phyloP scores from a whole-genome alignment of 2,888 invertebrate species.

The Hemicrepidius hirtus region DNA sequence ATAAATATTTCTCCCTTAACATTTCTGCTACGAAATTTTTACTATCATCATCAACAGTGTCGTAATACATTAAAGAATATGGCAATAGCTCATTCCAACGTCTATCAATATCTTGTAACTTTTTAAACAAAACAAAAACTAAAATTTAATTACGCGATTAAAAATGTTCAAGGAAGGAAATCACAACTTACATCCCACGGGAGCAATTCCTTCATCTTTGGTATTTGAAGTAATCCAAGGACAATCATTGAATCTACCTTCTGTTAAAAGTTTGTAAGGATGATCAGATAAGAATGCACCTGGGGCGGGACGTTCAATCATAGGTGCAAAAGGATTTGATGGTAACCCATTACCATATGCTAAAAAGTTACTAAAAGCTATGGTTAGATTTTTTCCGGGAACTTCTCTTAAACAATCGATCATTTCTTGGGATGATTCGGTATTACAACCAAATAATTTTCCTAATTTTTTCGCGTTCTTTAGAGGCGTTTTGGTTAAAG shows the following conservation, averaged over 20 bases:
- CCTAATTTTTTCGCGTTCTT: slow-evolving; percentile 78
- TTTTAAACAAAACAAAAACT: not conserved
- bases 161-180: no score
- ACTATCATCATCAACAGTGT: slow-evolving; percentile 57
- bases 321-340: slow-evolving; percentile 62
- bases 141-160: not conserved
- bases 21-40: slow-evolving; percentile 57
- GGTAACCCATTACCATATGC: slow-evolving; percentile 73
- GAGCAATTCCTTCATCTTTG: slow-evolving; percentile 79
- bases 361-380: slow-evolving; percentile 74
- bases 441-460: slow-evolving; percentile 77
- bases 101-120: slow-evolving; percentile 65
- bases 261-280: slow-evolving; percentile 77
- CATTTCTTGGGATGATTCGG: slow-evolving; percentile 73
- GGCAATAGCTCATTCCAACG: slow-evolving; percentile 62
- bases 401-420: slow-evolving; percentile 78
- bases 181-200: slow-evolving; percentile 63
- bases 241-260: slow-evolving; percentile 77
- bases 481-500: slow-evolving; percentile 74
- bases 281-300: slow-evolving; percentile 79
- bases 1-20: slow-evolving; percentile 62
- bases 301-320: slow-evolving; percentile 63
- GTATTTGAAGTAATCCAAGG: slow-evolving; percentile 82
- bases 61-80: slow-evolving; percentile 61
- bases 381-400: slow-evolving; percentile 76